Conservation (phyloP, 2,113 vertebrate genomes). For the Glaucomys volans region DNA sequence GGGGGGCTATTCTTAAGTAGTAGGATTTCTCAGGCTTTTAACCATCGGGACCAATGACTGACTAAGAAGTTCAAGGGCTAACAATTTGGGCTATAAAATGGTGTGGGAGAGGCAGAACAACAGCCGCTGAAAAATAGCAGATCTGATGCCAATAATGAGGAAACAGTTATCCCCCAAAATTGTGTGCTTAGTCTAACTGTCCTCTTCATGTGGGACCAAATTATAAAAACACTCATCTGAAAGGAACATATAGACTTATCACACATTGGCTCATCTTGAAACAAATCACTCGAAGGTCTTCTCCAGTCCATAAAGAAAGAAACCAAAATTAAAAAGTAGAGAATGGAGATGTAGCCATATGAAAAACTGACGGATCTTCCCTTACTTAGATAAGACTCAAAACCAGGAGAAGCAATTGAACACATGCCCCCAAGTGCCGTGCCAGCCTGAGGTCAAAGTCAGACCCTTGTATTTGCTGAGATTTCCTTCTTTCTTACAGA, state of each 20-base stretch:
- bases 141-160: too few species aligned
- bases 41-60: too few species aligned
- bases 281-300: background rate
- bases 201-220: background rate
- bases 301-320: background rate
- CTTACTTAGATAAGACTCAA: background rate
- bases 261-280: background rate
- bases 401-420: background rate
- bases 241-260: background rate
- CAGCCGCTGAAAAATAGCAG: too few species aligned
- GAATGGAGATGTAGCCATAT: background rate
- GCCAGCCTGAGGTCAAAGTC: background rate
- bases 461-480: background rate
- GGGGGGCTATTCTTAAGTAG: too few species aligned
- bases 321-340: background rate
- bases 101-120: too few species aligned
- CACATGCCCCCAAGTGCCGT: too few species aligned
- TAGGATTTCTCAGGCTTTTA: too few species aligned
- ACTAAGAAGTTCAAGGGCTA: too few species aligned
- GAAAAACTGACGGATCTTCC: background rate
- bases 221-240: background rate
- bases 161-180: background rate
- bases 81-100: too few species aligned
- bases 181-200: too few species aligned
- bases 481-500: background rate